Percentiles rank a stretch among this genome's conserved stretches.
Conservation (phyloP, 2,888 invertebrate genomes). For the Altica lythri region DNA sequence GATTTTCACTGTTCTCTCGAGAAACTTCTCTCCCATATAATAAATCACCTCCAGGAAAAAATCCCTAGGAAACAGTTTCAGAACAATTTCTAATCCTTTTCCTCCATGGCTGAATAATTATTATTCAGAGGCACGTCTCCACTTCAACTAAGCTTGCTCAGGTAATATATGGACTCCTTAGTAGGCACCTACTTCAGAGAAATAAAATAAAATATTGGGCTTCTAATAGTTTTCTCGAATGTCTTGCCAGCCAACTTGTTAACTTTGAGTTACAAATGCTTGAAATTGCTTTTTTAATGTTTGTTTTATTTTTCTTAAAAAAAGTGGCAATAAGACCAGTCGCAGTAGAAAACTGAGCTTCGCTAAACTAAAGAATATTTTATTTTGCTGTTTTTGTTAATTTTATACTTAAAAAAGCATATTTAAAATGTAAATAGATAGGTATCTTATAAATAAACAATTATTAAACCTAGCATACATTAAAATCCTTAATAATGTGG, state of each 20-base stretch:
- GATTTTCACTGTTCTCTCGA: slow-evolving; percentile 23
- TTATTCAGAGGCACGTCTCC: slow-evolving; percentile 44
- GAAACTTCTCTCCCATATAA: slow-evolving; percentile 18
- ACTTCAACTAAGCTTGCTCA: slow-evolving; percentile 24
- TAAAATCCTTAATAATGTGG: no score
- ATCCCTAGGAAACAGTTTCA: slow-evolving; percentile 33
- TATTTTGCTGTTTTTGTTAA: background rate
- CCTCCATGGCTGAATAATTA: slow-evolving; percentile 38
- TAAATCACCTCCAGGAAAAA: slow-evolving; percentile 32
- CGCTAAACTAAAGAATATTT: no score
- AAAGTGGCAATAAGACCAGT: no score
- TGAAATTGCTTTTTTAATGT: background rate
- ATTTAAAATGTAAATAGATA: no score
- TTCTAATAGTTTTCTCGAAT: slow-evolving; percentile 15
- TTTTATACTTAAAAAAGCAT: no score
- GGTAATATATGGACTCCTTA: slow-evolving; percentile 24
- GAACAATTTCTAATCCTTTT: slow-evolving; percentile 35
- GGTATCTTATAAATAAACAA: no score
- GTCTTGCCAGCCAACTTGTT: slow-evolving; percentile 8
- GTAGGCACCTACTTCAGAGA: background rate
- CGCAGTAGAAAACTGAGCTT: no score
- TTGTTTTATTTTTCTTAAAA: background rate
- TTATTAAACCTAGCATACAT: no score
- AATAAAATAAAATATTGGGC: slow-evolving; percentile 15
- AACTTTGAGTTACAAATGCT: slow-evolving; percentile 1